Evolutionary conservation across 2,797 vertebrate species (phyloP).

Genomic region (Leucoraja ocellata): DNA sequence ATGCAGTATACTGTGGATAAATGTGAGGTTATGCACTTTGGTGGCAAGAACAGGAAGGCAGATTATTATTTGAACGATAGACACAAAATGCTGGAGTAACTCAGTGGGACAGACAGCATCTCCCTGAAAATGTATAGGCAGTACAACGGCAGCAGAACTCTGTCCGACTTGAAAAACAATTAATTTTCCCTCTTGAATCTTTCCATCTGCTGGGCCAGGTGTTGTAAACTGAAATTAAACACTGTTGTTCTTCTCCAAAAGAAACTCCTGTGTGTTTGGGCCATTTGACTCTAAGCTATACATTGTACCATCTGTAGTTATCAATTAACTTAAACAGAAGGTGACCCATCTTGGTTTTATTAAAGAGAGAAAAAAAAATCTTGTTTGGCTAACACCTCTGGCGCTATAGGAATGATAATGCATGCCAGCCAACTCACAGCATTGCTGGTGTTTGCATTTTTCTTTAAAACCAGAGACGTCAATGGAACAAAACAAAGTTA

Average conservation of each 20-base stretch:
- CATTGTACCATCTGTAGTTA: background rate
- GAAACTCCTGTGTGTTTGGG: background rate
- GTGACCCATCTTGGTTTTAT: background rate
- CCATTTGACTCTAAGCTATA: background rate
- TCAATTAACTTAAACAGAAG: slow-evolving; percentile 8
- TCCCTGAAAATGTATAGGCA: background rate
- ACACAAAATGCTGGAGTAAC: too few relatives aligned
- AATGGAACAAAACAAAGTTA: background rate
- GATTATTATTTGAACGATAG: too few relatives aligned
- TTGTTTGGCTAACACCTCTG: background rate
- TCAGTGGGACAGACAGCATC: too few relatives aligned
- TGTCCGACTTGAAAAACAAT: background rate
- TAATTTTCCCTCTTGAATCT: background rate
- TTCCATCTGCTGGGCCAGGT: background rate
- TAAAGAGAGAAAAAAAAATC: background rate
- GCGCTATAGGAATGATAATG: background rate
- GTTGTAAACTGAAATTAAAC: background rate
- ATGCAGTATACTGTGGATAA: too few relatives aligned
- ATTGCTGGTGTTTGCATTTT: background rate
- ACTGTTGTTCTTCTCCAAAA: background rate
- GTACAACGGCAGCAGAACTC: background rate
- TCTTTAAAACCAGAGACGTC: background rate
- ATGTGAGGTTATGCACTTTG: too few relatives aligned
- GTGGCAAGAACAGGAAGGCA: too few relatives aligned
- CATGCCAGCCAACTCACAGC: background rate